phyloP scores from a whole-genome alignment of 1,140 invertebrate genomes.

The Plutomurus gul region DNA sequence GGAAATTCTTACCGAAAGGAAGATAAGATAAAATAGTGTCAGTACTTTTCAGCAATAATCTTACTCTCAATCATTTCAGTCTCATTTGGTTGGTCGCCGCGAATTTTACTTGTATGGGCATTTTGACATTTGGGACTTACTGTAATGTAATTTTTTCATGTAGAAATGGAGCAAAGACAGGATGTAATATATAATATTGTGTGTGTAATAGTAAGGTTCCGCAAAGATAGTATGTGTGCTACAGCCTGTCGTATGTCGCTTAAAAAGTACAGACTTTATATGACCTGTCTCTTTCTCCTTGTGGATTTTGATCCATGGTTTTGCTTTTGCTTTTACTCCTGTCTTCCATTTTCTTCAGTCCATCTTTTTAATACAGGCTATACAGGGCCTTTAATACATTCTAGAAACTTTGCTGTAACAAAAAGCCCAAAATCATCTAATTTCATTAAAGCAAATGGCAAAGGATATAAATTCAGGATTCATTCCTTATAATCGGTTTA shows the following conservation, averaged over 20 bases:
- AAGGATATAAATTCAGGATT: too few species aligned
- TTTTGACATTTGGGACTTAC: constrained; percentile 13
- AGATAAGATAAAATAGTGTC: too few species aligned
- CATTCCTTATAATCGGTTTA: too few species aligned
- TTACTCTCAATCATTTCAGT: too few species aligned
- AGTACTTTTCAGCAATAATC: too few species aligned
- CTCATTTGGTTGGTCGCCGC: background rate
- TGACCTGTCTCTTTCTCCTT: constrained; percentile 20
- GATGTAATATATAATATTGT: constrained; percentile 16
- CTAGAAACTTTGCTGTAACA: background rate
- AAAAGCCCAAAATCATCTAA: background rate
- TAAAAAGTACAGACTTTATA: constrained; percentile 12
- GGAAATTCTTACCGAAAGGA: too few species aligned
- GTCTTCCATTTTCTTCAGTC: background rate
- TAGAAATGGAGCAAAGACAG: background rate
- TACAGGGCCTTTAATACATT: background rate
- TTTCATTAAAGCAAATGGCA: too few species aligned
- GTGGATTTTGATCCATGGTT: constrained; percentile 44
- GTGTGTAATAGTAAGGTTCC: background rate
- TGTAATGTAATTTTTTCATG: constrained; percentile 36
- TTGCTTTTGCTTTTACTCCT: constrained; percentile 19
- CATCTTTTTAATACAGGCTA: background rate
- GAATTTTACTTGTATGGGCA: background rate
- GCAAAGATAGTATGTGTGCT: background rate
- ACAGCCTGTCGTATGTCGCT: background rate